These are phyloP conservation scores for Carpatolechia fugitivella DNA, from an alignment of 2,888 invertebrate species.

Conservation along the genomic window DNA sequence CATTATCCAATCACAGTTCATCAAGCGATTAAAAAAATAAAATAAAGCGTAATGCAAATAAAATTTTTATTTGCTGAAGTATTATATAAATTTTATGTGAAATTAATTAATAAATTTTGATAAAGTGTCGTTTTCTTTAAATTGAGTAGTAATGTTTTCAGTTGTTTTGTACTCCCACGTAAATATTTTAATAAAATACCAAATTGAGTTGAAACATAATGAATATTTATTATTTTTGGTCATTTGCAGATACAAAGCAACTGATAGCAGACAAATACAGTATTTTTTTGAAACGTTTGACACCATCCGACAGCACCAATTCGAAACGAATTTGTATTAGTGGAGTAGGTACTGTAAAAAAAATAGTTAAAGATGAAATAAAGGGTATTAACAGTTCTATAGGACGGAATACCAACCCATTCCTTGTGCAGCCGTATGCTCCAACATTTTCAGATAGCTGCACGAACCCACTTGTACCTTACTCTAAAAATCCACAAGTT, in stretches of 20 bases:
- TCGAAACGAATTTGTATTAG: too few species aligned
- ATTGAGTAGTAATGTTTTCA: conserved; percentile 35
- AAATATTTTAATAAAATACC: conserved; percentile 16
- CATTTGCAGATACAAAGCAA: conserved; percentile 51
- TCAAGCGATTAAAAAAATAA: too few species aligned
- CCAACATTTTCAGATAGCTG: not conserved
- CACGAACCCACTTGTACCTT: not conserved
- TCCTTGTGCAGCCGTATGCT: not conserved
- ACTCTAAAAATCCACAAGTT: not conserved
- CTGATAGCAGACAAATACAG: conserved; percentile 30
- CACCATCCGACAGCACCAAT: too few species aligned
- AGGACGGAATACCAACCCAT: not conserved
- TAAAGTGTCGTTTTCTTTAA: too few species aligned
- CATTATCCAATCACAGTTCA: too few species aligned
- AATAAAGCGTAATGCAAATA: too few species aligned
- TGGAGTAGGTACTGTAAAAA: not conserved
- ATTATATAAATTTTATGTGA: too few species aligned
- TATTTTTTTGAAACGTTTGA: too few species aligned
- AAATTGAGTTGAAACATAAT: not conserved
- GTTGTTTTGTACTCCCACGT: conserved; percentile 66
- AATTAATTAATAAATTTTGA: too few species aligned
- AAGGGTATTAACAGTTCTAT: not conserved
- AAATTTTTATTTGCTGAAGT: too few species aligned
- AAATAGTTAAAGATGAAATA: not conserved
- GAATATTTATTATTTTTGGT: conserved; percentile 20